Percentiles rank a stretch among this genome's conserved stretches.
Evolutionary conservation across 2,888 invertebrate genomes (phyloP).

Genomic region (Rhogogaster chlorosoma): DNA sequence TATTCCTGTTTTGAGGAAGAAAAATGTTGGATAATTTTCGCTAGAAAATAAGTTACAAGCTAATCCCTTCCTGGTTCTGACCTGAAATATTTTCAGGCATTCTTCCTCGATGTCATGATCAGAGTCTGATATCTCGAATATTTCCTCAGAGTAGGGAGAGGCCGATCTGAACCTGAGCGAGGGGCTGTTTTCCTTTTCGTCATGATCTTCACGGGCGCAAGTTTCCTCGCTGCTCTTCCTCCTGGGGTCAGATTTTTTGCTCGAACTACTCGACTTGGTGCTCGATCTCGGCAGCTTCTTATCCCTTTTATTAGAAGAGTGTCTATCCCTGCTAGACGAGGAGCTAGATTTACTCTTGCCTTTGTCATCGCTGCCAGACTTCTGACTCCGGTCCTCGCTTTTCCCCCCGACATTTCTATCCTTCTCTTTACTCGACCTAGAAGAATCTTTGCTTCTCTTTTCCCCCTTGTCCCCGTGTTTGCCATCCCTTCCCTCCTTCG

Average conservation of each 20-base stretch:
- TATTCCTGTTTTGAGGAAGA: constrained; percentile 68
- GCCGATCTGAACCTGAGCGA: constrained; percentile 56
- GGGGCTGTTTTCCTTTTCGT: constrained; percentile 62
- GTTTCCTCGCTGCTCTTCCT: constrained; percentile 64
- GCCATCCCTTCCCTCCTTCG: constrained; percentile 57
- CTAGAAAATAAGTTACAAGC: neutral
- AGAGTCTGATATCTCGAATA: constrained; percentile 79
- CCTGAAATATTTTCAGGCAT: constrained; percentile 93
- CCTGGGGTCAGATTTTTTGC: constrained; percentile 62
- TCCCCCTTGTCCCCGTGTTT: constrained; percentile 55
- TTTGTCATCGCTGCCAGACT: constrained; percentile 60
- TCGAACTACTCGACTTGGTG: constrained; percentile 67
- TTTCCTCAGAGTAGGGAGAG: constrained; percentile 68
- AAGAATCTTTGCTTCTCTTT: constrained; percentile 55
- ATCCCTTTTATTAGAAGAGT: constrained; percentile 67
- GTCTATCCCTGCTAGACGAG: constrained; percentile 63
- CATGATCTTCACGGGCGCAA: constrained; percentile 62
- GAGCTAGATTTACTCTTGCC: constrained; percentile 68
- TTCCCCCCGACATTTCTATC: constrained; percentile 61
- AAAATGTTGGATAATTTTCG: neutral
- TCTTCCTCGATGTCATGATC: constrained; percentile 89
- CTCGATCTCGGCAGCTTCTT: constrained; percentile 64
- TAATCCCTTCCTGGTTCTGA: constrained; percentile 79
- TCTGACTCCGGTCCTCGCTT: constrained; percentile 57
- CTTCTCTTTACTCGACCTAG: constrained; percentile 61